A percentile compares a stretch with the other conserved stretches of the same genome.
phyloP scores from a whole-genome alignment of 2,888 invertebrate species.

The Metacarcinus magister region DNA sequence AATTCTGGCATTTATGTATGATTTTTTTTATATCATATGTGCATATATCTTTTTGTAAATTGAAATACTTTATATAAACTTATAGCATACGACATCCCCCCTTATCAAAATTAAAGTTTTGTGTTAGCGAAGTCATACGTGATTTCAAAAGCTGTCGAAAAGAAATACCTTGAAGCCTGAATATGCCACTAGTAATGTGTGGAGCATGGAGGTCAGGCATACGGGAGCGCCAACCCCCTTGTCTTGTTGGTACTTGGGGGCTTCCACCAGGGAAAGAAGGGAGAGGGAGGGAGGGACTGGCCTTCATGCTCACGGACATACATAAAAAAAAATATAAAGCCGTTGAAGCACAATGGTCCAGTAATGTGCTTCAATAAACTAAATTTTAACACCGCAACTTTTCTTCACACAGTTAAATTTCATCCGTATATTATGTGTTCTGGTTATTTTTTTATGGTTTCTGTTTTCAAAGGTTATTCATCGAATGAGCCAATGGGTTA shows the following conservation, averaged over 20 bases:
- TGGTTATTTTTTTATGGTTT: neutral
- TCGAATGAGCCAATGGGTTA: constrained; percentile 58
- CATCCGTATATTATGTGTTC: neutral
- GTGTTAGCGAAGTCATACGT: neutral
- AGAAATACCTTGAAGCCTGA: constrained; percentile 67
- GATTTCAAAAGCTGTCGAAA: constrained; percentile 69
- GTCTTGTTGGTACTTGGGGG: neutral
- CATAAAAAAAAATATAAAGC: constrained; percentile 63
- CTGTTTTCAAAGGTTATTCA: constrained; percentile 41
- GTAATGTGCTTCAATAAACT: constrained; percentile 75
- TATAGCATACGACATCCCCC: constrained; percentile 22
- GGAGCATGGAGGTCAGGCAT: constrained; percentile 65
- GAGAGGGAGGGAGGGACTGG: constrained; percentile 50
- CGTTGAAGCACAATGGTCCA: constrained; percentile 75
- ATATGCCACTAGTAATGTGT: constrained; percentile 71
- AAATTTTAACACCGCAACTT: constrained; percentile 54
- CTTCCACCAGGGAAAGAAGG: neutral
- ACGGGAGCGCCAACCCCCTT: neutral
- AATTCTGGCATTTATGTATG: constrained; percentile 70
- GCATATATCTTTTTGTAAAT: constrained; percentile 14
- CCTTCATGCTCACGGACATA: constrained; percentile 68
- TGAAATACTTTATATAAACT: constrained; percentile 2
- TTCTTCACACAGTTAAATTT: constrained; percentile 12
- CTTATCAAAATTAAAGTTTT: constrained; percentile 49
- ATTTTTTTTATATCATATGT: neutral